Percentiles rank a stretch among this genome's conserved stretches.
phyloP scores from a whole-genome alignment of 2,113 vertebrate species.

The Chiloscyllium plagiosum region DNA sequence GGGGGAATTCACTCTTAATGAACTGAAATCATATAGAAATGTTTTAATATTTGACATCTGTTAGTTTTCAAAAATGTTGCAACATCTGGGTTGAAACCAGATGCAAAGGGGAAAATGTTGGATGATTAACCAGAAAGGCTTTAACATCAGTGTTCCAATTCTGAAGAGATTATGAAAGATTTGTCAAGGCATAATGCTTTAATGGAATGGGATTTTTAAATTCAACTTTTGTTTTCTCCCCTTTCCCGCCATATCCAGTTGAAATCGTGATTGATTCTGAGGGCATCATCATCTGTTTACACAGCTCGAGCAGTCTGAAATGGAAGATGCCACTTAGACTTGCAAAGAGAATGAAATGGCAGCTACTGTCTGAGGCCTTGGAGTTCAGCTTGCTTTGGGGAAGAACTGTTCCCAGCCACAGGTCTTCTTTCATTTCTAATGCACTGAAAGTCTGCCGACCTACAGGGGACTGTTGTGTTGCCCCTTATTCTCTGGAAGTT shows the following conservation, averaged over 20 bases:
- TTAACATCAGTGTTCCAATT: neutral
- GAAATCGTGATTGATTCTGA: neutral
- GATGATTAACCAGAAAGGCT: neutral
- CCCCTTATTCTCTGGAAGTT: neutral
- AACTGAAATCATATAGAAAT: neutral
- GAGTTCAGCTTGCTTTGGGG: neutral
- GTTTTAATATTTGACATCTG: neutral
- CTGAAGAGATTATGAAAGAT: neutral
- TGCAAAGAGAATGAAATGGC: slow-evolving; percentile 11
- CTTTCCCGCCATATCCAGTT: neutral
- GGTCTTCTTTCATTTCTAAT: neutral
- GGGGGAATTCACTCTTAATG: neutral
- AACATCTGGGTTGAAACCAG: neutral
- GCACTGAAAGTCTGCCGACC: neutral
- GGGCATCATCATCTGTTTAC: neutral
- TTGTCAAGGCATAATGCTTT: neutral
- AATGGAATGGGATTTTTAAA: neutral
- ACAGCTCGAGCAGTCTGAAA: neutral
- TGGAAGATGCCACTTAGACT: slow-evolving; percentile 6
- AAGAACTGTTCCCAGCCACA: neutral
- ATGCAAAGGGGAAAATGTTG: neutral
- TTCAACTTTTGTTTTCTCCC: neutral
- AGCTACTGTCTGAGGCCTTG: slow-evolving; percentile 18
- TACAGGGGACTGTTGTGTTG: neutral
- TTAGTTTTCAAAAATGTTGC: neutral